A percentile compares a stretch with the other conserved stretches of the same genome.
These are phyloP conservation scores for Notocelia uddmanniana DNA, from an alignment of 2,888 invertebrate genomes.

Conservation along the genomic window DNA sequence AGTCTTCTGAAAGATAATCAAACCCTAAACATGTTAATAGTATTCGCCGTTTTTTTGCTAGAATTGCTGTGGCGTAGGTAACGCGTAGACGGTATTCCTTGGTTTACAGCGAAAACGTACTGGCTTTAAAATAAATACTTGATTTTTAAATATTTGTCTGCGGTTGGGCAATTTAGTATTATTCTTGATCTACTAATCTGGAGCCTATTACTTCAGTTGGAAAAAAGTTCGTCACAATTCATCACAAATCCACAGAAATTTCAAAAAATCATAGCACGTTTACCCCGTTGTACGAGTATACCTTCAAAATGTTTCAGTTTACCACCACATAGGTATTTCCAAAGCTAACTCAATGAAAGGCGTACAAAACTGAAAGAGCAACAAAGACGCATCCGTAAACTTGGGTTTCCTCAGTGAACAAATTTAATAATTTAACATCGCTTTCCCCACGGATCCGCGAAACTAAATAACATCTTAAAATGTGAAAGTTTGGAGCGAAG, in stretches of 20 bases:
- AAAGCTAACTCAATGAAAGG: conserved; percentile 33
- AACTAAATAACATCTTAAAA: conserved; percentile 76
- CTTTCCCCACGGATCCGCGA: conserved; percentile 58
- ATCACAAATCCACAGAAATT: too few relatives aligned
- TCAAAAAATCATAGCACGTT: not conserved
- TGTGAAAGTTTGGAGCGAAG: conserved; percentile 71
- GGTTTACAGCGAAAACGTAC: too few relatives aligned
- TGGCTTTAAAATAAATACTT: too few relatives aligned
- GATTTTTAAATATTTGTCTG: too few relatives aligned
- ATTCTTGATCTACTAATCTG: too few relatives aligned
- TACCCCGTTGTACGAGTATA: not conserved
- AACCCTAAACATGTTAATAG: too few relatives aligned
- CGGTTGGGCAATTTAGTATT: too few relatives aligned
- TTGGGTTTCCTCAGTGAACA: conserved; percentile 51
- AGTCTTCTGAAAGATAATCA: too few relatives aligned
- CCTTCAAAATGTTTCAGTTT: conserved; percentile 2
- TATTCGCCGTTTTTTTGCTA: not conserved
- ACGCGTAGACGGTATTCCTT: not conserved
- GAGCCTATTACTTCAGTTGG: too few relatives aligned
- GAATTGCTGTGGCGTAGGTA: not conserved
- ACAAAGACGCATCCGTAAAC: conserved; percentile 44
- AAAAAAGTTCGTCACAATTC: too few relatives aligned
- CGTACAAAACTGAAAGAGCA: conserved; percentile 38
- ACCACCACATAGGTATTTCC: conserved; percentile 6
- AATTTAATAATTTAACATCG: conserved; percentile 72